Conservation (phyloP, 2,888 invertebrate genomes). For the Plutella xylostella region DNA sequence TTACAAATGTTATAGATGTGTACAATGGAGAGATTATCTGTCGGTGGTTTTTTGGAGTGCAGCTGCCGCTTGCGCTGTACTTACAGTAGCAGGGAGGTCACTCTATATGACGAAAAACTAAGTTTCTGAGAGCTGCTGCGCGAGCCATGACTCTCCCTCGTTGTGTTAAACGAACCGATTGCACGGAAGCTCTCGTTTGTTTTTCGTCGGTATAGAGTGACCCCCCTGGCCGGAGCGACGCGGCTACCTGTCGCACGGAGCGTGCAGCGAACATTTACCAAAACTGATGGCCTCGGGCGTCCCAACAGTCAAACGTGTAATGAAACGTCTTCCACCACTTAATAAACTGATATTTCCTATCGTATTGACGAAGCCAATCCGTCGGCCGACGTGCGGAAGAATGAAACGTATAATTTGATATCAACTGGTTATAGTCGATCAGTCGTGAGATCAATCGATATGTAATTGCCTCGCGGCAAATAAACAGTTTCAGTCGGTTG, state of each 20-base stretch:
- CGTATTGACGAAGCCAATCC: conserved; percentile 44
- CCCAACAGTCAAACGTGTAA: neutral
- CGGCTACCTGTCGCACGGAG: neutral
- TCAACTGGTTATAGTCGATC: conserved; percentile 29
- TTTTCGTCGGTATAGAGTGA: neutral
- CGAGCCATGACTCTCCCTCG: no score
- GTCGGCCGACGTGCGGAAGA: conserved; percentile 39
- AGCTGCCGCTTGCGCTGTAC: conserved; percentile 44
- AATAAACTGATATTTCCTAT: conserved; percentile 46
- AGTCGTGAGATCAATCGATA: conserved; percentile 37
- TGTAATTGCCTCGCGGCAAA: conserved; percentile 33
- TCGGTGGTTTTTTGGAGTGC: conserved; percentile 39
- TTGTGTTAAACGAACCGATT: no score
- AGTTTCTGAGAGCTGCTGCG: no score
- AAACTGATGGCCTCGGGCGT: neutral
- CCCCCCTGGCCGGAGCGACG: neutral
- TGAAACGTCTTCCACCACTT: conserved; percentile 9
- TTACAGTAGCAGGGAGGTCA: no score
- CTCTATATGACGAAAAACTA: no score
- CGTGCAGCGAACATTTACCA: neutral
- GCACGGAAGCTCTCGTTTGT: neutral
- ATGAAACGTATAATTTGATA: conserved; percentile 47
- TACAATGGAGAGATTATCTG: conserved; percentile 65
- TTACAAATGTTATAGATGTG: conserved; percentile 16
- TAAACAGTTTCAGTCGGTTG: conserved; percentile 29